These are phyloP conservation scores for Actenoides lindsayi DNA, from an alignment of 2,113 vertebrate genomes.

Conservation along the genomic window DNA sequence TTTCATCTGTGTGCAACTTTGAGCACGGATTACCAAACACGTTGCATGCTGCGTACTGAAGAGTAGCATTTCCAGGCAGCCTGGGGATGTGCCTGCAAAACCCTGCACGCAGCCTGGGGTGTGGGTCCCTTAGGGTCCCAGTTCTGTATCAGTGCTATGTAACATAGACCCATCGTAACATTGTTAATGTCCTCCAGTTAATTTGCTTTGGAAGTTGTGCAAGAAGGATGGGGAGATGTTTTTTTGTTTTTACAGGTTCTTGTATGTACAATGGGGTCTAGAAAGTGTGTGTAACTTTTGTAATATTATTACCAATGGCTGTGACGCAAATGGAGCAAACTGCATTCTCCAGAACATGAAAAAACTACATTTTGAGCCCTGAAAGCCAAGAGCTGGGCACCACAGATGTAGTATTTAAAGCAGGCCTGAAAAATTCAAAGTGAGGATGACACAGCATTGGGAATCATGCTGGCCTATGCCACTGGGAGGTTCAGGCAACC, in stretches of 20 bases:
- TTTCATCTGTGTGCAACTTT: neutral
- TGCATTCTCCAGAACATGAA: neutral
- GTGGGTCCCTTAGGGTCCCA: neutral
- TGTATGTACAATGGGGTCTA: neutral
- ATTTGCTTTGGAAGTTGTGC: neutral
- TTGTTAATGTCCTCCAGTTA: neutral
- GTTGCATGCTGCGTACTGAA: rapidly evolving
- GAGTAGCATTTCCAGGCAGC: neutral
- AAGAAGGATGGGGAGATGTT: neutral
- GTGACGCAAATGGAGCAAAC: neutral
- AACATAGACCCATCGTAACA: rapidly evolving
- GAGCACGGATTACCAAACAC: rapidly evolving
- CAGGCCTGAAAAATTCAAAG: neutral
- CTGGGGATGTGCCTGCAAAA: neutral
- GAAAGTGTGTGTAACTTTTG: neutral
- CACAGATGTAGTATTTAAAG: neutral
- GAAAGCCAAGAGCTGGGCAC: neutral
- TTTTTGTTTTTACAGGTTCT: neutral
- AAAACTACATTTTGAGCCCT: neutral
- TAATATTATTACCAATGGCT: neutral
- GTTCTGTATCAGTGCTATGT: rapidly evolving
- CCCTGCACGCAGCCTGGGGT: neutral
- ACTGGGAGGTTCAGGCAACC: neutral
- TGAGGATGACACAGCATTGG: rapidly evolving
- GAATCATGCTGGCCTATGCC: neutral